These are phyloP conservation scores for Caerostris darwini DNA, from an alignment of 1,140 invertebrate species.

Conservation along the genomic window DNA sequence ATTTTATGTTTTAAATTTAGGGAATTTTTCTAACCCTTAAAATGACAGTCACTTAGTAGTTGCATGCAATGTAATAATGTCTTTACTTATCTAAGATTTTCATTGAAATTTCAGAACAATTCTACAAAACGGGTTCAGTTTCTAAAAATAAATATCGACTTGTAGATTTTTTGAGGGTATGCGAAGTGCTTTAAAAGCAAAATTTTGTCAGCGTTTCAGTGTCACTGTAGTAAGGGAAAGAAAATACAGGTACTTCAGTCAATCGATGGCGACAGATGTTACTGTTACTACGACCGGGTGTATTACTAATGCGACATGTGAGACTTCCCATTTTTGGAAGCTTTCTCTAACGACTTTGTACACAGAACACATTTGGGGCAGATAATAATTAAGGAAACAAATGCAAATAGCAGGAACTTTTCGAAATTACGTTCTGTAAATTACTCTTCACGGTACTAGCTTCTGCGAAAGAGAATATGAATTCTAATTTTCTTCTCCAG, in stretches of 20 bases:
- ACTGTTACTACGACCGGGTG: not conserved
- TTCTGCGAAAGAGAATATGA: not conserved
- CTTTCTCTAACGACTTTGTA: not conserved
- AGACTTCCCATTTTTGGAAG: not conserved
- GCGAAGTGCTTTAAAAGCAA: not conserved
- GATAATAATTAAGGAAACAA: not conserved
- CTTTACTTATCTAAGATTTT: too few relatives aligned
- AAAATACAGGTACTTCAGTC: not conserved
- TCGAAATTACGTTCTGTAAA: conserved; percentile 8
- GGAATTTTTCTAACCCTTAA: too few relatives aligned
- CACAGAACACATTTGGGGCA: not conserved
- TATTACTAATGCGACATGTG: conserved; percentile 47
- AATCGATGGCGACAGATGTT: conserved; percentile 55
- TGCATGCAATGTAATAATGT: too few relatives aligned
- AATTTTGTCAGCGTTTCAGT: not conserved
- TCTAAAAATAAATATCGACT: too few relatives aligned
- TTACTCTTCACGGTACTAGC: not conserved
- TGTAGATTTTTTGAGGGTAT: too few relatives aligned
- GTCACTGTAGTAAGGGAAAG: not conserved
- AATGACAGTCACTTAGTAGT: too few relatives aligned
- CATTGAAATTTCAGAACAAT: too few relatives aligned
- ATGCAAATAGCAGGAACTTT: not conserved
- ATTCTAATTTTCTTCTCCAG: conserved; percentile 30
- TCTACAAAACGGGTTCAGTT: too few relatives aligned
- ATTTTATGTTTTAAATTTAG: too few relatives aligned